A percentile compares a stretch with the other conserved stretches of the same genome.
Conservation (phyloP, 2,888 invertebrate genomes). For the Drosophila helvetica region DNA sequence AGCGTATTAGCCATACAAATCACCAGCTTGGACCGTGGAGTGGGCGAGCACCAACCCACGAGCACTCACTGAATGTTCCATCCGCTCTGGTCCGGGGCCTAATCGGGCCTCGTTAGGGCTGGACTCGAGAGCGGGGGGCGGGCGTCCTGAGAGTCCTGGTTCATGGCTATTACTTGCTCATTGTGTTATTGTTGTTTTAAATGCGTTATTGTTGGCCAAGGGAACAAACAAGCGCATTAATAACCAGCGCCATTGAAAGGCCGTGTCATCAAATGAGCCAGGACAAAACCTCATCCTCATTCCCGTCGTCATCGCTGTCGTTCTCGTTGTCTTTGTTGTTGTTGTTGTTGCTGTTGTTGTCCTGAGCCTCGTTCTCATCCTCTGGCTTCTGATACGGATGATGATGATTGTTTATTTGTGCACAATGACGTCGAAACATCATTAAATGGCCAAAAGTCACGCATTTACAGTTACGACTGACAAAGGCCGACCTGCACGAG, state of each 20-base stretch:
- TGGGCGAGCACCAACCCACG: conserved; percentile 29
- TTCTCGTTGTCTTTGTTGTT: background rate
- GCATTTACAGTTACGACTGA: conserved; percentile 68
- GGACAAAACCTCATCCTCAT: conserved; percentile 37
- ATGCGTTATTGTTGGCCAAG: conserved; percentile 71
- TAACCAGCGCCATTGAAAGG: conserved; percentile 74
- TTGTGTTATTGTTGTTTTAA: conserved; percentile 68
- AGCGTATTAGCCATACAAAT: conserved; percentile 10
- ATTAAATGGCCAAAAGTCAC: conserved; percentile 79
- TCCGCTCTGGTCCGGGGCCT: conserved; percentile 35
- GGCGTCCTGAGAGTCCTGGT: conserved; percentile 4
- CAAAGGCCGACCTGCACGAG: conserved; percentile 63
- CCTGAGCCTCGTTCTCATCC: conserved; percentile 10
- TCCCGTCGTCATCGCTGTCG: background rate
- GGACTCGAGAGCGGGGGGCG: conserved; percentile 46
- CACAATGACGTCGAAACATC: conserved; percentile 73
- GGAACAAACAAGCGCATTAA: conserved; percentile 72
- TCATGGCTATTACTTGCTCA: conserved; percentile 55
- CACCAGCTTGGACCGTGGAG: conserved; percentile 7
- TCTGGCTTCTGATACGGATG: conserved; percentile 23
- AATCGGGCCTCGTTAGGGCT: conserved; percentile 68
- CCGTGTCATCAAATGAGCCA: conserved; percentile 74
- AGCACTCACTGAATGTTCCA: conserved; percentile 48
- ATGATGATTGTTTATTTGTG: conserved; percentile 75
- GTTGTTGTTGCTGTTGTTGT: background rate